Conservation (phyloP, 2,888 invertebrate genomes). For the Chloromyia formosa region DNA sequence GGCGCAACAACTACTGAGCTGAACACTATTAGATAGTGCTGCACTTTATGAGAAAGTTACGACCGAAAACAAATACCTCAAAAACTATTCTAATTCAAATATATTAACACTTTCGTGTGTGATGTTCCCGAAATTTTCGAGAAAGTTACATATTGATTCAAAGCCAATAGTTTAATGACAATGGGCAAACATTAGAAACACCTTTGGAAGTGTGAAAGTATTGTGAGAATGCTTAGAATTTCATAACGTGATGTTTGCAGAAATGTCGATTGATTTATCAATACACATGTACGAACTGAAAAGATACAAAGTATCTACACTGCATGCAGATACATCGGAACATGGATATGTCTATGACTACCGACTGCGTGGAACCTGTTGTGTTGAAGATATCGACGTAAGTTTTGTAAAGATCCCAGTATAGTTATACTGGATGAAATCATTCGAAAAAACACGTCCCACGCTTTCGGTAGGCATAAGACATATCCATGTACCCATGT, state of each 20-base stretch:
- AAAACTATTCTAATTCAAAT: constrained; percentile 35
- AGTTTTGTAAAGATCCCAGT: no score
- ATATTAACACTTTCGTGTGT: constrained; percentile 25
- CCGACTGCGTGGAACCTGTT: no score
- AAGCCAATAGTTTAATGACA: constrained; percentile 32
- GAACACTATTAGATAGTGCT: not conserved
- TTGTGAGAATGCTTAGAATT: constrained; percentile 1
- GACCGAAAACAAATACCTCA: constrained; percentile 33
- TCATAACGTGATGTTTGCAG: no score
- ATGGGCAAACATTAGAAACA: constrained; percentile 28
- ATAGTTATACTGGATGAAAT: no score
- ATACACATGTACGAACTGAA: no score
- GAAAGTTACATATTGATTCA: constrained; percentile 42
- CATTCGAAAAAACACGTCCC: no score
- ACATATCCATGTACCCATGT: no score
- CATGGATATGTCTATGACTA: no score
- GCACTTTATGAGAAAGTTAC: not conserved
- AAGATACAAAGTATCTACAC: no score
- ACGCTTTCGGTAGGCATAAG: no score
- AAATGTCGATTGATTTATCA: not conserved
- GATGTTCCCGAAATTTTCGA: not conserved
- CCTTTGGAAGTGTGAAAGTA: not conserved
- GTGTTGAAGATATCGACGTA: no score
- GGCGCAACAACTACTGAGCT: not conserved
- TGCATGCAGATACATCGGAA: no score